Evolutionary conservation across 2,113 vertebrate species (phyloP), one percentile per base, ranked within the genome.

Genomic region (Sebastes fasciatus): DNA sequence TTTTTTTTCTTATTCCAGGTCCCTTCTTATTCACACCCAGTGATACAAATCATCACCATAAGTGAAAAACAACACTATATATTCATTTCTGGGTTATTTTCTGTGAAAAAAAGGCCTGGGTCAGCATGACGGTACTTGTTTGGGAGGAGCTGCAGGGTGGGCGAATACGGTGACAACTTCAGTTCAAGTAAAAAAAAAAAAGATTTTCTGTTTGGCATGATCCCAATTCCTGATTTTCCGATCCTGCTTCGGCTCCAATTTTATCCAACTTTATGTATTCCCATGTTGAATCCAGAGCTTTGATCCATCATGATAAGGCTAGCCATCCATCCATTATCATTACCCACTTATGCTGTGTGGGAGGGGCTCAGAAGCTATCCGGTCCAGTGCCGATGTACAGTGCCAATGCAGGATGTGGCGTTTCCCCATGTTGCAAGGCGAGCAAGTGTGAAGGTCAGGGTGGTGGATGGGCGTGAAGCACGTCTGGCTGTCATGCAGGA

Each of bases 11-110:
- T 21, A 16, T 63, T 57, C 43, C 68, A 66, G 45, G 7, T 8
- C 11, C 3, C 23, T 11, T 49, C 57, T 73, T 10, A 5, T 49
- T 45, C 43, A 16, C 46, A 54, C 43, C 51, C 58, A 67, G 16
- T 5, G 26, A 79, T 45, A 73, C 5, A 77, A 66, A 85, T 78
- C 51, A 71, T 46, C 46, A 23, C 26, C 64, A 69, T 40, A 63
- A 68, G 23, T 34, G 8, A 43, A 12, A 45, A 63, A 74, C 26
- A 68, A 73, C 55, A 55, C 73, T 72, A 75, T 70, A 57, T 58
- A 77, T 83, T 85, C 19, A 70, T 42, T 40, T 82, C 0, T 0
- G 12, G 2, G 61, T 46, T 12, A 8, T 43, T 77, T 57, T 26
- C 23, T 9, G 12, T 8, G 23, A 26, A 45, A 68, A 34, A 45